A percentile compares a stretch with the other conserved stretches of the same genome.
These are phyloP conservation scores for Drepana arcuata DNA, from an alignment of 1,140 invertebrate genomes.

Conservation along the genomic window DNA sequence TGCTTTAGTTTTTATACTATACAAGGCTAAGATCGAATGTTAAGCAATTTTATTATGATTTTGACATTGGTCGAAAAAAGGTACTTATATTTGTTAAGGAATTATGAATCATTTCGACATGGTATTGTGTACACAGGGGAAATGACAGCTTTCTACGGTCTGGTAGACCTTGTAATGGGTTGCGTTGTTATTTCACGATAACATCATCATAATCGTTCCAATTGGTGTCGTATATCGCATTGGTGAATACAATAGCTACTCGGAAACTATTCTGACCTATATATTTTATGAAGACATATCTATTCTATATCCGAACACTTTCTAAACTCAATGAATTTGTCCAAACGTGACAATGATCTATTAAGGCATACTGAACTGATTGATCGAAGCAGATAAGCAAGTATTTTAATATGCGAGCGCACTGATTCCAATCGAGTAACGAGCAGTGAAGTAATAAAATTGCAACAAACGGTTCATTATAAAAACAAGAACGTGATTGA, in stretches of 20 bases:
- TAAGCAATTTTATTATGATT: too few species aligned
- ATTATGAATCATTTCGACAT: too few species aligned
- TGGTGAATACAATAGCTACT: background rate
- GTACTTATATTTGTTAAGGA: too few species aligned
- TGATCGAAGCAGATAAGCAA: conserved; percentile 14
- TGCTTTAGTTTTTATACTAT: too few species aligned
- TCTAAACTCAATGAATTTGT: conserved; percentile 25
- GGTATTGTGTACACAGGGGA: too few species aligned
- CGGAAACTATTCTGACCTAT: conserved; percentile 1
- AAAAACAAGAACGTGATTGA: conserved; percentile 16
- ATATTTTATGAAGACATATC: conserved; percentile 3
- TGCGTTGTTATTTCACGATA: conserved; percentile 31
- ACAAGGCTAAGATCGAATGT: too few species aligned
- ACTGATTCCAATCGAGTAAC: conserved; percentile 23
- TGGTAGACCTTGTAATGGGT: conserved; percentile 24
- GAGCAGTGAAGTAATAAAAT: conserved; percentile 16
- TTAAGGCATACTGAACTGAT: conserved; percentile 13
- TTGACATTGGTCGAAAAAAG: too few species aligned
- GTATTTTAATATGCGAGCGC: conserved; percentile 13
- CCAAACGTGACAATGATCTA: conserved; percentile 25
- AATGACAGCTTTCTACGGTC: conserved; percentile 29
- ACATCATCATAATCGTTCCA: conserved; percentile 24
- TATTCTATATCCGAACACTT: conserved; percentile 15
- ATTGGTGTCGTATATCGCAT: conserved; percentile 6
- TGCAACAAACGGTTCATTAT: conserved; percentile 23